phyloP scores from a whole-genome alignment of 1,140 invertebrate genomes.

The Sogatella furcifera region DNA sequence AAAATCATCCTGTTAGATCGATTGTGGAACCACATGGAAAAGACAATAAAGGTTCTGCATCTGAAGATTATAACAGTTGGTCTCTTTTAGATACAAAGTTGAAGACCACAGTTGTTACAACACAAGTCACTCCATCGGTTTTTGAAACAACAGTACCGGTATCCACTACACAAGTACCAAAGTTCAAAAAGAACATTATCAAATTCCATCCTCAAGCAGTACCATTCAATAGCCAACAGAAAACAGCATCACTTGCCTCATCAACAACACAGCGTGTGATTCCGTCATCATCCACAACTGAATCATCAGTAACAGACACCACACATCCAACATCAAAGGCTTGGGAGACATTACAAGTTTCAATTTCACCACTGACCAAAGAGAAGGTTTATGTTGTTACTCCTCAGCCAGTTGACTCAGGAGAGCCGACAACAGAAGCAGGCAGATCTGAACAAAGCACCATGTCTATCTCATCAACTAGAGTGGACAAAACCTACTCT shows the following conservation, averaged over 20 bases:
- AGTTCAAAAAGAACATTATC: conserved; percentile 13
- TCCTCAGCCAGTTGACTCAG: conserved; percentile 39
- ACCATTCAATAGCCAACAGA: conserved; percentile 15
- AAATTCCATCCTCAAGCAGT: background rate
- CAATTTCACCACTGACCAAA: conserved; percentile 55
- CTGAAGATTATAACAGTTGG: conserved; percentile 18
- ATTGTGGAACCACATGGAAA: conserved; percentile 26
- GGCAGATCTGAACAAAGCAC: background rate
- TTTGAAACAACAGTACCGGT: conserved; percentile 10
- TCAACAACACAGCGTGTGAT: conserved; percentile 19
- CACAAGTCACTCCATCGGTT: conserved; percentile 17
- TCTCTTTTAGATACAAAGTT: conserved; percentile 21
- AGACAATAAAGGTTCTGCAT: conserved; percentile 1
- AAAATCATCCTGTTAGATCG: conserved; percentile 27
- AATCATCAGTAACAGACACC: background rate
- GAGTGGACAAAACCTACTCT: conserved; percentile 11
- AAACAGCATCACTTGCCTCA: conserved; percentile 13
- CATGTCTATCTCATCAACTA: conserved; percentile 14
- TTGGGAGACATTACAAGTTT: conserved; percentile 54
- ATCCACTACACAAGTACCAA: background rate
- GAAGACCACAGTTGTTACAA: conserved; percentile 16
- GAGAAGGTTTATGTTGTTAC: conserved; percentile 71
- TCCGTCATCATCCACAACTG: background rate
- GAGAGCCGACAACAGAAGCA: conserved; percentile 18
- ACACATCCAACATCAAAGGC: conserved; percentile 21